Evolutionary conservation across 2,888 invertebrate genomes (phyloP).

Genomic region (Agonopterix alstromeriana): DNA sequence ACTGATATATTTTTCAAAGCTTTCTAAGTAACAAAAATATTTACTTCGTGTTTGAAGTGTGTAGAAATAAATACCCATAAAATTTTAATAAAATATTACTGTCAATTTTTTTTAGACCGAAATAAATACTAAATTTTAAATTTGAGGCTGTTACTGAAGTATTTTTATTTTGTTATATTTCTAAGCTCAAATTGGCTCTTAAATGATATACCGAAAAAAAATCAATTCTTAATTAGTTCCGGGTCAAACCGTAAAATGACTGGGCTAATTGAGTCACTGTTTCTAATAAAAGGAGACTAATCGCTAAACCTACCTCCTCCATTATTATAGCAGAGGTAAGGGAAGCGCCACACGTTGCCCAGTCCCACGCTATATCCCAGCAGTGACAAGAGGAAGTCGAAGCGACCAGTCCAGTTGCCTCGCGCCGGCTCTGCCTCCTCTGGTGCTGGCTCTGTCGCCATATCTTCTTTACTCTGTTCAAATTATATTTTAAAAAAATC

Average conservation of each 20-base stretch:
- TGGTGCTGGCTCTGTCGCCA: conserved; percentile 24
- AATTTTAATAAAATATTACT: too few relatives aligned
- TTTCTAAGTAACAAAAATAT: too few relatives aligned
- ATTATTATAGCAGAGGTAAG: conserved; percentile 85
- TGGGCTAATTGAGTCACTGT: not conserved
- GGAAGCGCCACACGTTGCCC: conserved; percentile 86
- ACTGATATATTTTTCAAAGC: too few relatives aligned
- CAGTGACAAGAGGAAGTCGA: conserved; percentile 83
- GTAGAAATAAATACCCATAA: too few relatives aligned
- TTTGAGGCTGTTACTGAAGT: too few relatives aligned
- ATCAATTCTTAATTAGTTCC: too few relatives aligned
- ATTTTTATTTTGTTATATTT: too few relatives aligned
- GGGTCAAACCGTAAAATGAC: not conserved
- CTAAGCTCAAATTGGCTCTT: too few relatives aligned
- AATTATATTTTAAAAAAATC: not conserved
- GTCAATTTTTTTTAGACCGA: too few relatives aligned
- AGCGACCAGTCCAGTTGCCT: conserved; percentile 85
- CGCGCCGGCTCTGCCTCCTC: conserved; percentile 74
- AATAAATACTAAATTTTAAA: too few relatives aligned
- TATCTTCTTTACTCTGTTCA: conserved; percentile 42
- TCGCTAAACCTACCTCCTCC: conserved; percentile 77
- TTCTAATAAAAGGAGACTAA: not conserved
- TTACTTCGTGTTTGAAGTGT: too few relatives aligned
- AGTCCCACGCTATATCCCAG: conserved; percentile 85
- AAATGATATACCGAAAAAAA: too few relatives aligned